phyloP scores from a whole-genome alignment of 2,113 vertebrate genomes.

The Paedocypris sp. region DNA sequence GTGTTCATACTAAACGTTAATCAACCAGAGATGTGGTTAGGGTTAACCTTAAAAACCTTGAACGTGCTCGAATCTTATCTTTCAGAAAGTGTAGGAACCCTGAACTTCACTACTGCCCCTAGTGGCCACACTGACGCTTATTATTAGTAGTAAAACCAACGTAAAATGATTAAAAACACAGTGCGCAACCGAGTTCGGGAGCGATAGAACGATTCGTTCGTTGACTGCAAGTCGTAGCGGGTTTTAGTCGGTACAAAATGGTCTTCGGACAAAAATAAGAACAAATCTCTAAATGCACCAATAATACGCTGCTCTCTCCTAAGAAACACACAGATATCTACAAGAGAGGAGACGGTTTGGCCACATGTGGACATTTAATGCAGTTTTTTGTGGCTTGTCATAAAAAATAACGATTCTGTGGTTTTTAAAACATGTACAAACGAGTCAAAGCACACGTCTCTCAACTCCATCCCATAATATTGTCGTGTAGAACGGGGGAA shows the following conservation, averaged over 20 bases:
- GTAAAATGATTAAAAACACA: no score
- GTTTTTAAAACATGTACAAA: conserved; percentile 34
- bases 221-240: conserved; percentile 11
- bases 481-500: no score
- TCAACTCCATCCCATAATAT: conserved; percentile 26
- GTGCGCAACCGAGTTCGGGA: no score
- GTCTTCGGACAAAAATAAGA: conserved; percentile 36
- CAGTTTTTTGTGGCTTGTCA: conserved; percentile 11
- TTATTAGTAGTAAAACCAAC: conserved; percentile 51
- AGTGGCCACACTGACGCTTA: no score
- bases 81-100: no score
- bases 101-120: no score
- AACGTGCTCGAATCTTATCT: no score
- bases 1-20: no score
- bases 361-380: conserved; percentile 33
- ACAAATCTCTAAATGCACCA: conserved; percentile 13
- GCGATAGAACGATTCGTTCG: conserved; percentile 12
- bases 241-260: conserved; percentile 39
- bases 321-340: conserved; percentile 22
- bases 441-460: conserved; percentile 27
- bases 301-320: conserved; percentile 23
- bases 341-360: conserved; percentile 38
- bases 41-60: no score
- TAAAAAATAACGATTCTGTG: conserved; percentile 34
- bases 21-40: no score